Evolutionary conservation across 2,797 vertebrate species (phyloP).

Genomic region (Delichon dasypus): DNA sequence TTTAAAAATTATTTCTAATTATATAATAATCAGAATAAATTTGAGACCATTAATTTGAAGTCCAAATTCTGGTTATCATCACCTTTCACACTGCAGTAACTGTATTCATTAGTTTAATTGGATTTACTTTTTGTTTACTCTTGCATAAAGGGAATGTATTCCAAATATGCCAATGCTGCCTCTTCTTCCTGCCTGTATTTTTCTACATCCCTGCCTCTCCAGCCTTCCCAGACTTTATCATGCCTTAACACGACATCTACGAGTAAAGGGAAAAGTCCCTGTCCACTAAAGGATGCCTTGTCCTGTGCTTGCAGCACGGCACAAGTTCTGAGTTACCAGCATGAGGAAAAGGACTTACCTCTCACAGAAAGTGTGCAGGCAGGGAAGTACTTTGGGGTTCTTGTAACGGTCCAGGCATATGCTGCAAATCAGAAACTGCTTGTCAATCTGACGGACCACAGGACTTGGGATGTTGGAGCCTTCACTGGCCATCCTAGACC

Average conservation of each 20-base stretch:
- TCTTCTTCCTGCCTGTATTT: not conserved
- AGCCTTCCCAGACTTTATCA: not conserved
- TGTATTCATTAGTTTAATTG: not conserved
- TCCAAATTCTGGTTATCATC: not conserved
- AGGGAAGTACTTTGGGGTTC: constrained; percentile 98
- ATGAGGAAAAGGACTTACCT: constrained; percentile 79
- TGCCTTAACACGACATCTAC: not conserved
- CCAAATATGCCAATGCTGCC: not conserved
- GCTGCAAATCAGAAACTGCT: constrained; percentile 99
- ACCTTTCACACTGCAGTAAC: not conserved
- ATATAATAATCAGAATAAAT: constrained; percentile 1
- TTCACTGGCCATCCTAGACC: constrained; percentile 98
- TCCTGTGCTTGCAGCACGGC: not conserved
- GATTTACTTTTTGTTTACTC: constrained; percentile 20
- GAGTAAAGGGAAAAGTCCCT: not conserved
- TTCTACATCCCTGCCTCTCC: not conserved
- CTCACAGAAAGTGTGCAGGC: constrained; percentile 98
- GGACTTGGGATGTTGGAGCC: constrained; percentile 92
- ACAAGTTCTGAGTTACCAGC: not conserved
- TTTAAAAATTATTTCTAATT: not conserved
- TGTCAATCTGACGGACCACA: constrained; percentile 98
- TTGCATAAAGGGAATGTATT: not conserved
- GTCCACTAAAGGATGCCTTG: not conserved
- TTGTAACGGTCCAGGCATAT: constrained; percentile 99
- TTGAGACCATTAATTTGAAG: not conserved